Evolutionary conservation across 2,113 vertebrate species (phyloP).

Genomic region (Phasianus colchicus): DNA sequence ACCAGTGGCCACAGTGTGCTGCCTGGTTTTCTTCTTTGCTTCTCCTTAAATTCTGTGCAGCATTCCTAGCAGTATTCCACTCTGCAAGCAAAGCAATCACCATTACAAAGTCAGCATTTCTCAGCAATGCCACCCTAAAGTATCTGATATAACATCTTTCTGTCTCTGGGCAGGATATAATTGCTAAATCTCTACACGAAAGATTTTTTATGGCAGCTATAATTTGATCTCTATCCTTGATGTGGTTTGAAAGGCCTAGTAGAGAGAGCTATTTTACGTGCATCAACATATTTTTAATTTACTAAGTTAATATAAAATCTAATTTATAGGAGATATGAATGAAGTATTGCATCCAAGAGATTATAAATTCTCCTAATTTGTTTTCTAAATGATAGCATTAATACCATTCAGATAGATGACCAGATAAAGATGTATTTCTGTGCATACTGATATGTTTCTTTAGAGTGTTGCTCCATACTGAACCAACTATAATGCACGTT

Average conservation of each 20-base stretch:
- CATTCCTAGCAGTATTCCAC: not conserved
- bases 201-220: not conserved
- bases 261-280: not conserved
- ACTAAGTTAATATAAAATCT: not conserved
- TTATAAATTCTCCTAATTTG: not conserved
- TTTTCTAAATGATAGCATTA: not conserved
- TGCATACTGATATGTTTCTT: not conserved
- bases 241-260: not conserved
- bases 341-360: not conserved
- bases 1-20: not conserved
- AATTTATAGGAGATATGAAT: not conserved
- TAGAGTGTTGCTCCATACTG: not conserved
- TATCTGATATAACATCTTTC: not conserved
- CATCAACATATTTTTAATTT: conserved; percentile 6
- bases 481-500: not conserved
- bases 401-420: not conserved
- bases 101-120: not conserved
- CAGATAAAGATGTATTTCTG: not conserved
- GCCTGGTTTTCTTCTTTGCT: not conserved
- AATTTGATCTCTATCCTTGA: not conserved
- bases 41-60: not conserved
- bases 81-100: not conserved
- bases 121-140: not conserved
- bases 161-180: not conserved
- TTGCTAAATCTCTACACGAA: not conserved